Evolutionary conservation across 2,888 invertebrate species (phyloP), one percentile per base, ranked within the genome.

Genomic region (Chrysina gloriosa): DNA sequence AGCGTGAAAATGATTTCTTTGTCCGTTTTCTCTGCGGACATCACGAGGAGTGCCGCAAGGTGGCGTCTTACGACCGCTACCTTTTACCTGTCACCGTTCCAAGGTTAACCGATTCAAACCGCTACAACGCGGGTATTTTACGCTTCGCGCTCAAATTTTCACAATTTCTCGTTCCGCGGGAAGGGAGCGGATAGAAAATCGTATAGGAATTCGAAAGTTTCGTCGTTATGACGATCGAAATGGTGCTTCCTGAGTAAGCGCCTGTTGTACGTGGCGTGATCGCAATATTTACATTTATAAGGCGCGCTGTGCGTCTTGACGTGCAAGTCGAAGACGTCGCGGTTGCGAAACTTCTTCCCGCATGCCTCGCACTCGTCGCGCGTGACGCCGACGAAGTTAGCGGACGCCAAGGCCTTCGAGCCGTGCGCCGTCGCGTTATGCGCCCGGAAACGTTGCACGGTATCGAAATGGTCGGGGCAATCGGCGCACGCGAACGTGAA

Each of bases 241-340:
- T 54, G 9, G n/a, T 54, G 54, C n/a, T 54, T 54, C 7, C 19
- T 7, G 9, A 54, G 21, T 3, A 16, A n/a, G 4, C 54, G 5
- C 19, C 31, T 34, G 19, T 9, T 34, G 21, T 9, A 34, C 6
- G 34, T 16, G 3, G 7, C 4, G n/a, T 19, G 34, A 7, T 34
- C 34, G 34, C 54, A 54, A 5, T 31, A 34, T 9, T 31, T 34
- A 16, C 54, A 54, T 3, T 16, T 34, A 19, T 50, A 50, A 25
- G n/a, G 3, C 2, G n/a, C 6, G 11, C 9, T 19, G 7, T 54
- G 54, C 7, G 54, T 34, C 2, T 14, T 31, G 2, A 19, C 1
- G 6, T 54, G 54, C 21, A 21, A 19, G n/a, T n/a, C 6, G 9
- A 31, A 16, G 34, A 16, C 2, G 1, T 21, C 1, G 1, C 7